phyloP scores from a whole-genome alignment of 2,888 invertebrate species.

The Sipha maydis region DNA sequence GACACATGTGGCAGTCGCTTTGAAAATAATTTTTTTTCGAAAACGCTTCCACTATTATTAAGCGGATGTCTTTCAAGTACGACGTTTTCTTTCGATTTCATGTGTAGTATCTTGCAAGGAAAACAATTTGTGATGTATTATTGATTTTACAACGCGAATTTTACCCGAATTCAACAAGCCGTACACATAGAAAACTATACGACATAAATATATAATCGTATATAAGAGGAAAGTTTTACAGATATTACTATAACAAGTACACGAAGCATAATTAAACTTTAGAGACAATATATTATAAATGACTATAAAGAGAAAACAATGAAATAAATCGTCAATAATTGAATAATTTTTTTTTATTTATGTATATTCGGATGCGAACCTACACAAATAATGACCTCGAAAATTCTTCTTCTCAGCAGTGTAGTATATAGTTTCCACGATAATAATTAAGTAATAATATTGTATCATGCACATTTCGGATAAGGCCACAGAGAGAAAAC shows the following conservation, averaged over 20 bases:
- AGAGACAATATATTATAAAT: neutral
- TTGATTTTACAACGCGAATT: neutral
- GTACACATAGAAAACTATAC: neutral
- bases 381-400: conserved; percentile 41
- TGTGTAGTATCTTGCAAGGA: neutral
- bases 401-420: neutral
- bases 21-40: conserved; percentile 28
- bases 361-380: conserved; percentile 18
- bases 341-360: conserved; percentile 23
- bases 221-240: neutral
- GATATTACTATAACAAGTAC: neutral
- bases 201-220: neutral
- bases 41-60: conserved; percentile 24
- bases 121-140: neutral
- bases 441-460: conserved; percentile 49
- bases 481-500: conserved; percentile 23
- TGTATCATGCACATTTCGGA: conserved; percentile 29
- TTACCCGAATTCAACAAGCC: neutral
- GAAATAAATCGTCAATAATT: neutral
- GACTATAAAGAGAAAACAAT: neutral
- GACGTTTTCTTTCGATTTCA: neutral
- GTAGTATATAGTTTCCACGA: conserved; percentile 11
- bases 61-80: neutral
- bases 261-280: neutral
- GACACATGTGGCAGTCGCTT: conserved; percentile 40